These are phyloP conservation scores for Rhagophthalmus giganteus DNA, from an alignment of 2,888 invertebrate species.

Conservation along the genomic window DNA sequence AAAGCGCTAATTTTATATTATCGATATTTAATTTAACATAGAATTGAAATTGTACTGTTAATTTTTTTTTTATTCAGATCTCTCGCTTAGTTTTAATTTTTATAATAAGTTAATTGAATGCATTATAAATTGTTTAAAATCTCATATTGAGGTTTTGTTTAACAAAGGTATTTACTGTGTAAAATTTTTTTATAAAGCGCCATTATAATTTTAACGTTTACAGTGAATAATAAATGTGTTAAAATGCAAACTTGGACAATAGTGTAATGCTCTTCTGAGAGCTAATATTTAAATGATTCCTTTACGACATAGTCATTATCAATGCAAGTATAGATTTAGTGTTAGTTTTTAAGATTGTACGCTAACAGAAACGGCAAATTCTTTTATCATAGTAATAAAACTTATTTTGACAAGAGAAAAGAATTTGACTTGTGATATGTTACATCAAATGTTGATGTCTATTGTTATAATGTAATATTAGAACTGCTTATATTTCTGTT, in stretches of 20 bases:
- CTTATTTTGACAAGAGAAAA: no score
- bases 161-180: constrained; percentile 44
- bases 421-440: constrained; percentile 39
- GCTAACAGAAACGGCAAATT: constrained; percentile 1
- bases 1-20: background rate
- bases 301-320: constrained; percentile 37
- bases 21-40: constrained; percentile 10
- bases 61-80: constrained; percentile 23
- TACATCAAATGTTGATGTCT: constrained; percentile 22
- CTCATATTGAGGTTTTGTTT: constrained; percentile 48
- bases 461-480: constrained; percentile 16
- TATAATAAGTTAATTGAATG: constrained; percentile 15
- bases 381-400: no score
- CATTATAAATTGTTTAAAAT: constrained; percentile 31
- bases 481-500: constrained; percentile 22
- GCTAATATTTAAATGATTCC: background rate
- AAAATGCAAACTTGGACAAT: constrained; percentile 21
- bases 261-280: constrained; percentile 1
- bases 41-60: background rate
- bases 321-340: constrained; percentile 38
- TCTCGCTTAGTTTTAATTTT: constrained; percentile 27
- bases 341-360: constrained; percentile 10
- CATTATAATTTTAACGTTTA: no score
- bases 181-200: constrained; percentile 36
- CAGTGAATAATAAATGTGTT: no score